Evolutionary conservation across 2,888 invertebrate species (phyloP).

Genomic region (Ophonus ardosiacus): DNA sequence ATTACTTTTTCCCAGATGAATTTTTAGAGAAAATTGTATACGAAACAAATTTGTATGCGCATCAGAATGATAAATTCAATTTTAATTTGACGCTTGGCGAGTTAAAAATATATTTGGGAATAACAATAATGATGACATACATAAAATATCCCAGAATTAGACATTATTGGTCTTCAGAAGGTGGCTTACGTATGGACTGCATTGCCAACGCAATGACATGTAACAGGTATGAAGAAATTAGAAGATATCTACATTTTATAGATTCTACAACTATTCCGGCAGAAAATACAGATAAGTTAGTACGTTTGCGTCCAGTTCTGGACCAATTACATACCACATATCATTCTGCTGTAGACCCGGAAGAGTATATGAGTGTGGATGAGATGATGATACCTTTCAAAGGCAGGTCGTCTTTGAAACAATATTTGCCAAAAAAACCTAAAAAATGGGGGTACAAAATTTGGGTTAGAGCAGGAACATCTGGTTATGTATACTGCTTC

Average conservation of each 20-base stretch:
- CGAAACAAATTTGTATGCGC: not conserved
- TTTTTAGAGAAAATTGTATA: not conserved
- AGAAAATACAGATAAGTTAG: conserved; percentile 3
- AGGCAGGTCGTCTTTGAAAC: conserved; percentile 8
- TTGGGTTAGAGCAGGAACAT: conserved; percentile 60
- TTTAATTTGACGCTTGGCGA: not conserved
- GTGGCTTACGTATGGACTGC: not conserved
- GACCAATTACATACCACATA: not conserved
- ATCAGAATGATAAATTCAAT: not conserved
- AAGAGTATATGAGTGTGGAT: conserved; percentile 6
- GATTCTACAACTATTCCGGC: too few relatives aligned
- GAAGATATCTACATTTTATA: too few relatives aligned
- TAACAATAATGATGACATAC: conserved; percentile 4
- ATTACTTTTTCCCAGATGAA: not conserved
- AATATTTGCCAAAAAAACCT: conserved; percentile 53
- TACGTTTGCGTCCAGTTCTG: conserved; percentile 2
- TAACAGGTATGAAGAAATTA: conserved; percentile 18
- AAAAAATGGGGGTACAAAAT: conserved; percentile 64
- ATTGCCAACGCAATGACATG: conserved; percentile 1
- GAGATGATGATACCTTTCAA: conserved; percentile 42
- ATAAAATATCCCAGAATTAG: not conserved
- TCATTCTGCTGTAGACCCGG: not conserved
- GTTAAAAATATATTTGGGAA: not conserved
- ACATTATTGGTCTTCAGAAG: conserved; percentile 8
- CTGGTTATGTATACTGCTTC: conserved; percentile 60